Percentiles rank a stretch among this genome's conserved stretches.
These are phyloP conservation scores for Drosophila lutescens DNA, from an alignment of 2,888 invertebrate genomes.

Conservation along the genomic window DNA sequence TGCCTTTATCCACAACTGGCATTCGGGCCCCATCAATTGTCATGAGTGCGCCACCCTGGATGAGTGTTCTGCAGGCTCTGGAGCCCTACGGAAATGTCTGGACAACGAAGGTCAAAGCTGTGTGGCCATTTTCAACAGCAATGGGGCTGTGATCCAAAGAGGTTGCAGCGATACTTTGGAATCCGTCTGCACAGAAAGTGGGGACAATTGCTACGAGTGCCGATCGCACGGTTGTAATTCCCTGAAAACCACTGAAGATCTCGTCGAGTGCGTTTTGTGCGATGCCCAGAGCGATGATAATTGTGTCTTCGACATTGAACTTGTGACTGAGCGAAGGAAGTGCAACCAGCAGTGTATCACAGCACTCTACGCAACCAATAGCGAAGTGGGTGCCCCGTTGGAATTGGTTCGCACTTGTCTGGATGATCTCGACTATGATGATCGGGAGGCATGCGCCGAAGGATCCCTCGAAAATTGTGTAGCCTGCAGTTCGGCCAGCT, in stretches of 20 bases:
- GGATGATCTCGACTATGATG: conserved; percentile 77
- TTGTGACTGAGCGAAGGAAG: conserved; percentile 54
- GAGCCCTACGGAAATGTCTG: conserved; percentile 59
- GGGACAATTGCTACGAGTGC: conserved; percentile 71
- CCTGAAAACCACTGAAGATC: conserved; percentile 50
- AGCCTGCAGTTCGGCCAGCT: conserved; percentile 58
- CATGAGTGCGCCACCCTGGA: conserved; percentile 59
- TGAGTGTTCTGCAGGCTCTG: conserved; percentile 58
- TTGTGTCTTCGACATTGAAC: conserved; percentile 63
- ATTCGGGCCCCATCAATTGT: conserved; percentile 74
- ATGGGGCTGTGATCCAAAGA: conserved; percentile 61
- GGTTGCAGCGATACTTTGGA: conserved; percentile 71
- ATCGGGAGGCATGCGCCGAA: conserved; percentile 62
- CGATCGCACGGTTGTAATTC: conserved; percentile 79
- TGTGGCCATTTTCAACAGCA: conserved; percentile 61
- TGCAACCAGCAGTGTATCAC: conserved; percentile 79
- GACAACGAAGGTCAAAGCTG: conserved; percentile 66
- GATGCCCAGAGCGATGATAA: conserved; percentile 60
- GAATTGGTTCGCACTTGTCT: conserved; percentile 78
- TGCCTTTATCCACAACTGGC: conserved; percentile 65
- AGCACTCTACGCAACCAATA: conserved; percentile 74
- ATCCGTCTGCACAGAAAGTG: conserved; percentile 43
- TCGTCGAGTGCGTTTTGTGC: conserved; percentile 75
- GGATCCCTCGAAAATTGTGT: conserved; percentile 59
- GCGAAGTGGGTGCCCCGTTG: conserved; percentile 58